Conservation (phyloP, 2,797 vertebrate species). For the Sebastes minor region DNA sequence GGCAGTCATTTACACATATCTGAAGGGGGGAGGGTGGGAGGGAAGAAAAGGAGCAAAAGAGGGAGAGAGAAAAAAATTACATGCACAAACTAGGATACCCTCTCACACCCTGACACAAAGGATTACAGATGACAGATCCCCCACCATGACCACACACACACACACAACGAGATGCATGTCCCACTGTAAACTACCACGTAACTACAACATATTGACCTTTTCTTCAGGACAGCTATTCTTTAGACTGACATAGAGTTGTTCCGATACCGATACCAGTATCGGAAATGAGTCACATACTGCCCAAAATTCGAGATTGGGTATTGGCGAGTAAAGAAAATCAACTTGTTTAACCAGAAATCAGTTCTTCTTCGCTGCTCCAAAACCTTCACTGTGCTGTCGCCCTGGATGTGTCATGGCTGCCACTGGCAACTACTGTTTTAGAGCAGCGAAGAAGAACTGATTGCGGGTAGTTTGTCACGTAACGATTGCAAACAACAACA, state of each 20-base stretch:
- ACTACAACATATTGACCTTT: slow-evolving; percentile 35
- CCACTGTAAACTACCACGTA: slow-evolving; percentile 24
- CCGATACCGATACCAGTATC: no score
- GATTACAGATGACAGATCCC: slow-evolving; percentile 27
- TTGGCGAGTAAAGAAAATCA: no score
- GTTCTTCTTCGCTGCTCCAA: no score
- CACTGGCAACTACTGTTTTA: no score
- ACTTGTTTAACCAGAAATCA: no score
- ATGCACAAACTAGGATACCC: slow-evolving; percentile 1
- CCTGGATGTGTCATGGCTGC: no score
- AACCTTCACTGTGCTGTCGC: no score
- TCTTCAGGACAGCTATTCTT: slow-evolving; percentile 5
- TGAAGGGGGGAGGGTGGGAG: neutral
- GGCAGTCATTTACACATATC: slow-evolving; percentile 46
- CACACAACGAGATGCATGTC: slow-evolving; percentile 2
- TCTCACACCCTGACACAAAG: slow-evolving; percentile 6
- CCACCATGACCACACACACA: slow-evolving; percentile 33
- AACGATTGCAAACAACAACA: no score
- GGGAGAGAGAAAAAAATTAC: slow-evolving; percentile 17
- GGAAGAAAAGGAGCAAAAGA: neutral
- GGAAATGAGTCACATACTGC: no score
- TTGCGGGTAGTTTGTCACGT: no score
- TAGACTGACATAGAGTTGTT: neutral
- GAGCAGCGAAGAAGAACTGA: no score
- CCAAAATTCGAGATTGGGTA: no score